These are phyloP conservation scores for Xestia c-nigrum DNA, from an alignment of 2,888 invertebrate genomes.

Conservation along the genomic window DNA sequence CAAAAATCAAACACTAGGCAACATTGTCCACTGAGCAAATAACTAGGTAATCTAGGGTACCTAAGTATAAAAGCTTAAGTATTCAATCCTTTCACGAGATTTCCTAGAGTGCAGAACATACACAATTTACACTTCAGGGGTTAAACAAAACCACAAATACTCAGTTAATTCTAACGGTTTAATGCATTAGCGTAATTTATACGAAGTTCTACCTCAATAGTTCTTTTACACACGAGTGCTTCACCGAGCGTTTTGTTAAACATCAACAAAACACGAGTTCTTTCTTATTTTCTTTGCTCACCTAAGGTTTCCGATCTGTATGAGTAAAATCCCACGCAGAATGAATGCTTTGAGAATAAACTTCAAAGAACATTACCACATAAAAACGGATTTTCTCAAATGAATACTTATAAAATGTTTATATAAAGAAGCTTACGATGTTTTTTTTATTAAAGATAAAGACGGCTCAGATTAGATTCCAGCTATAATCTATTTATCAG, in stretches of 20 bases:
- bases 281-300: slow-evolving; percentile 49
- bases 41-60: neutral
- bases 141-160: slow-evolving; percentile 43
- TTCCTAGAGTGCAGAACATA: slow-evolving; percentile 30
- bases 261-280: slow-evolving; percentile 51
- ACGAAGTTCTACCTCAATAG: slow-evolving; percentile 33
- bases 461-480: slow-evolving; percentile 49
- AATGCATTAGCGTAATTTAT: slow-evolving; percentile 52
- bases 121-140: slow-evolving; percentile 2
- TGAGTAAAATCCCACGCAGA: slow-evolving; percentile 57
- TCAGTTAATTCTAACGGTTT: slow-evolving; percentile 41
- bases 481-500: slow-evolving; percentile 42
- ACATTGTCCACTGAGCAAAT: slow-evolving; percentile 4
- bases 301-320: slow-evolving; percentile 61
- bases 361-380: slow-evolving; percentile 66
- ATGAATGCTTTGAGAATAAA: slow-evolving; percentile 60
- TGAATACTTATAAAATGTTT: slow-evolving; percentile 65
- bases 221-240: slow-evolving; percentile 40
- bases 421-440: slow-evolving; percentile 56
- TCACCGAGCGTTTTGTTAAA: slow-evolving; percentile 45
- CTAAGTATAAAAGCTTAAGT: slow-evolving; percentile 4
- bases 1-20: neutral
- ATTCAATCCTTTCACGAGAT: slow-evolving; percentile 41
- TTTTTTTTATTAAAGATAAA: slow-evolving; percentile 63
- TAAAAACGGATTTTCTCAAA: slow-evolving; percentile 63